A percentile compares a stretch with the other conserved stretches of the same genome.
phyloP scores from a whole-genome alignment of 2,888 invertebrate species.

The Aromia moschata region DNA sequence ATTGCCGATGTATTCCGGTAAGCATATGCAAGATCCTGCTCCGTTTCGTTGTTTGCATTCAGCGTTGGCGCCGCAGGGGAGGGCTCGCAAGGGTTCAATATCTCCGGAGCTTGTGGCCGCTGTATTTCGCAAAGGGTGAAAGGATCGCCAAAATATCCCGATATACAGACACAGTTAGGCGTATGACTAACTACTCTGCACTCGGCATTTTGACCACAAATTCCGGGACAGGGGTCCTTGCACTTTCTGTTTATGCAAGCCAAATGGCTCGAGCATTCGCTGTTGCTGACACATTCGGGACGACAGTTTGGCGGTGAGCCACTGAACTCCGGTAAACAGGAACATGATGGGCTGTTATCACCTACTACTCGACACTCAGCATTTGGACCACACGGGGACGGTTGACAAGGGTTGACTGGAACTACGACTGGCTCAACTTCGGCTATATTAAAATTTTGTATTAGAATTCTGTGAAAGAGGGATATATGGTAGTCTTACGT shows the following conservation, averaged over 20 bases:
- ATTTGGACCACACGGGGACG: slow-evolving; percentile 69
- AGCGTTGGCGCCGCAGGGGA: slow-evolving; percentile 75
- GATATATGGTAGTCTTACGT: slow-evolving; percentile 54
- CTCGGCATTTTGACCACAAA: slow-evolving; percentile 66
- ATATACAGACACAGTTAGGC: slow-evolving; percentile 68
- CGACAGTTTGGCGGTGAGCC: slow-evolving; percentile 84
- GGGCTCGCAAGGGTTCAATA: slow-evolving; percentile 70
- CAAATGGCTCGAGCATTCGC: slow-evolving; percentile 73
- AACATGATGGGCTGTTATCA: slow-evolving; percentile 71
- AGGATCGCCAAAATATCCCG: slow-evolving; percentile 68
- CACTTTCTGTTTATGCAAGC: slow-evolving; percentile 81
- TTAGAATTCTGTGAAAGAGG: neutral
- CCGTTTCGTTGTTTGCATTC: slow-evolving; percentile 71
- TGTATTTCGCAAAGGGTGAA: slow-evolving; percentile 63
- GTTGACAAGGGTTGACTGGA: slow-evolving; percentile 64
- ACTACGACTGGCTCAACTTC: slow-evolving; percentile 46
- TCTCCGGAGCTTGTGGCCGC: slow-evolving; percentile 49
- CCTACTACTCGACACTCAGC: slow-evolving; percentile 74
- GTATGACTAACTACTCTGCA: slow-evolving; percentile 68
- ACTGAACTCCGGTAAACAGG: slow-evolving; percentile 75
- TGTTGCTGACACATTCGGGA: slow-evolving; percentile 81
- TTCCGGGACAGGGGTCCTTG: slow-evolving; percentile 71
- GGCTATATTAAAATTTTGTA: slow-evolving; percentile 28
- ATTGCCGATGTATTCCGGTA: slow-evolving; percentile 71
- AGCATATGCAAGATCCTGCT: slow-evolving; percentile 73